Percentiles rank a stretch among this genome's conserved stretches.
phyloP scores from a whole-genome alignment of 2,797 vertebrate species.

The Onychomys leucogaster region DNA sequence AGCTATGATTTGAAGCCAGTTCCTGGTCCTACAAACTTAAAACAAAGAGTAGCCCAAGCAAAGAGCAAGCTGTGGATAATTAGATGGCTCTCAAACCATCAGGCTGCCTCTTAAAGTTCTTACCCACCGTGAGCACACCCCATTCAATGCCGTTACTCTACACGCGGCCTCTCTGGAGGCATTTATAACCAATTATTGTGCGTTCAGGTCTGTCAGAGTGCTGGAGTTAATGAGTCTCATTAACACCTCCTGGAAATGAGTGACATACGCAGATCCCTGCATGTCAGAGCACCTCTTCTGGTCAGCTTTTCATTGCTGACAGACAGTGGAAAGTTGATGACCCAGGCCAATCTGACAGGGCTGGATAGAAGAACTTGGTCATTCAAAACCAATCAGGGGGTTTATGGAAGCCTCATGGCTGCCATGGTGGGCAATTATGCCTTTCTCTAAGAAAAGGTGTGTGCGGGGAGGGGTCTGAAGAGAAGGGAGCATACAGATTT shows the following conservation, averaged over 20 bases:
- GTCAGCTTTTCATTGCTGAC: slow-evolving; percentile 47
- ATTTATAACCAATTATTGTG: slow-evolving; percentile 76
- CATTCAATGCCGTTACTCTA: slow-evolving; percentile 60
- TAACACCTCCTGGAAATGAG: slow-evolving; percentile 63
- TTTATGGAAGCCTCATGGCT: slow-evolving; percentile 13
- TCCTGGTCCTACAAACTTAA: slow-evolving; percentile 59
- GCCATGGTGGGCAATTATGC: not conserved
- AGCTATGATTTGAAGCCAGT: slow-evolving; percentile 39
- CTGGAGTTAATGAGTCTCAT: slow-evolving; percentile 63
- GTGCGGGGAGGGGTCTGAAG: not conserved
- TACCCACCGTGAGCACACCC: slow-evolving; percentile 64
- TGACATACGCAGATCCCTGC: slow-evolving; percentile 56
- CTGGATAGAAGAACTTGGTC: slow-evolving; percentile 2
- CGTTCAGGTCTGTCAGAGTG: slow-evolving; percentile 62
- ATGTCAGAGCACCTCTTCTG: slow-evolving; percentile 42
- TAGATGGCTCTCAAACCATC: slow-evolving; percentile 70
- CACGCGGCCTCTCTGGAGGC: slow-evolving; percentile 51
- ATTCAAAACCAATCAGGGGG: slow-evolving; percentile 18
- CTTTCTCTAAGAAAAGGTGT: not conserved
- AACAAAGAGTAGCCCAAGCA: slow-evolving; percentile 61
- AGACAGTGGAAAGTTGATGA: slow-evolving; percentile 36
- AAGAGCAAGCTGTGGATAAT: slow-evolving; percentile 57
- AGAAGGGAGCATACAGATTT: not conserved
- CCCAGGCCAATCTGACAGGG: slow-evolving; percentile 13
- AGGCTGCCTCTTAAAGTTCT: slow-evolving; percentile 73